Evolutionary conservation across 1,140 invertebrate genomes (phyloP).

Genomic region (Phymorhynchus buccinoides): DNA sequence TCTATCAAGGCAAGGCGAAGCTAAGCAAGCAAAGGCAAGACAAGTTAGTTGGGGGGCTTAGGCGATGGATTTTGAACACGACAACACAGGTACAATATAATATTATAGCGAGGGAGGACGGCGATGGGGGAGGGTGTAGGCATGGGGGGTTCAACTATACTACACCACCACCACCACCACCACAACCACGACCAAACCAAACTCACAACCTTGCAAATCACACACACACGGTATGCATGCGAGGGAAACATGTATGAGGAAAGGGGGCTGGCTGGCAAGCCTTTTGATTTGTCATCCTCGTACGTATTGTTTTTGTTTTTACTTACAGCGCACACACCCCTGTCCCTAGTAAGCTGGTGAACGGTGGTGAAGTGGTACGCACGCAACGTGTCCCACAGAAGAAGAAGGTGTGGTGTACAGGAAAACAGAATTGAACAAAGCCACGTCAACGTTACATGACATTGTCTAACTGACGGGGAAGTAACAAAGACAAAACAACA

Average conservation of each 20-base stretch:
- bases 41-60: no score
- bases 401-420: not conserved
- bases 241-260: no score
- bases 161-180: not conserved
- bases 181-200: not conserved
- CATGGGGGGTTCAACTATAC: not conserved
- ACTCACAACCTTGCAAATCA: not conserved
- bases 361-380: not conserved
- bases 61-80: no score
- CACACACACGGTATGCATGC: constrained; percentile 27
- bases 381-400: not conserved
- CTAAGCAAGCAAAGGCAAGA: no score
- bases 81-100: no score
- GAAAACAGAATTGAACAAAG: constrained; percentile 30
- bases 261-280: no score
- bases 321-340: constrained; percentile 49
- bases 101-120: no score
- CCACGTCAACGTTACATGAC: constrained; percentile 33
- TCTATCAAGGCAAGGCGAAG: no score
- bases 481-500: no score
- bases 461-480: no score
- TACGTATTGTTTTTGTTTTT: constrained; percentile 18
- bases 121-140: not conserved
- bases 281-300: no score
- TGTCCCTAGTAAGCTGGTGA: constrained; percentile 50